Evolutionary conservation across 2,888 invertebrate species (phyloP), one percentile per base, ranked within the genome.

Genomic region (Cephus rjabovi): DNA sequence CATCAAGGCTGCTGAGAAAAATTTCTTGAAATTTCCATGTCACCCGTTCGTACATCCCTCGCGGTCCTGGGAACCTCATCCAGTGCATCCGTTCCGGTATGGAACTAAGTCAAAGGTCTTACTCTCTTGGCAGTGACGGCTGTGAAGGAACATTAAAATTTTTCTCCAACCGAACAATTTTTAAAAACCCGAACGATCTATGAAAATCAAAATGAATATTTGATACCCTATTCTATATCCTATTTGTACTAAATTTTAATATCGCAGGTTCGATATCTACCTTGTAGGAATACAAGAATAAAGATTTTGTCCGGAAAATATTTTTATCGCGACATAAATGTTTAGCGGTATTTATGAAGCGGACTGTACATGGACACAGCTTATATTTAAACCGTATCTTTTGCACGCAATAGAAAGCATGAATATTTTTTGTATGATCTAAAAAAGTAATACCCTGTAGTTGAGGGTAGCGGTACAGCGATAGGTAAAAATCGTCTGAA

Each of bases 1-100:
- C 87, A 83, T 87, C 87, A 85, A 84, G 84, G 85, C 82, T 82
- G 83, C 84, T 84, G 78, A 82, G 83, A 86, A 85, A 56, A 56
- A 56, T 85, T 79, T 79, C 82, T 81, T 81, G 77, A 85, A 85
- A 86, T 87, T 86, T 88, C 76, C 84, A 86, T 86, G 74, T 78
- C 76, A 37, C 76, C 4, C 79, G 78, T 76, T 85, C 79, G 75
- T 80, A 75, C 82, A 77, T 81, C 79, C 68, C 75, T 79, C 78
- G n/a, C 69, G 33, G 1, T 73, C 40, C 40, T 15, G 15, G 23
- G 23, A 30, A 56, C 33, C 30, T 30, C 30, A 11, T 71, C 71
- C 11, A 23, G 31, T 9, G 30, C 71, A 71, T 71, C 71, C 15
- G 30, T 71, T 71, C 3, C 30, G 30, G 15, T 34, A 71, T 11